Evolutionary conservation across 2,888 invertebrate genomes (phyloP).

Genomic region (Scrobipalpa atriplicella): DNA sequence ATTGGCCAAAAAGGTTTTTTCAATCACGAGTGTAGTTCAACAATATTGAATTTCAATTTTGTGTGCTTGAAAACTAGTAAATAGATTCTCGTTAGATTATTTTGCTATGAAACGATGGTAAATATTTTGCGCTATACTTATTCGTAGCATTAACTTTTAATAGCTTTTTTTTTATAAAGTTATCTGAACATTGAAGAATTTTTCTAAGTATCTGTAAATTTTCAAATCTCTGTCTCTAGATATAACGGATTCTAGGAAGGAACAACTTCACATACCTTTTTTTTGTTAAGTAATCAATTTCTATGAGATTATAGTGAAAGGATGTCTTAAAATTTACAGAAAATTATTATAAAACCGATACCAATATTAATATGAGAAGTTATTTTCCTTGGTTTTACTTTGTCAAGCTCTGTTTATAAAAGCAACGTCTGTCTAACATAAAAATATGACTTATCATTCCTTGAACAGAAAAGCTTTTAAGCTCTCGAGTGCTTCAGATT

Average conservation of each 20-base stretch:
- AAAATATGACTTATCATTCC: constrained; percentile 21
- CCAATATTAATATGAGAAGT: background rate
- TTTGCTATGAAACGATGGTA: background rate
- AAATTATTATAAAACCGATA: no score
- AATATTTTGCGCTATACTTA: no score
- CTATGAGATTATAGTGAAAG: no score
- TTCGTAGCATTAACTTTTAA: no score
- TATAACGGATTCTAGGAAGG: no score
- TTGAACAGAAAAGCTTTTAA: constrained; percentile 21
- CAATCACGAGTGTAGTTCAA: background rate
- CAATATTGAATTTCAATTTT: constrained; percentile 11
- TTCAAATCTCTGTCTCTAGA: no score
- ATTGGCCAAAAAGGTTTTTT: background rate
- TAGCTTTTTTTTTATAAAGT: no score
- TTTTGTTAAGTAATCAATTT: no score
- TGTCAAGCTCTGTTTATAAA: constrained; percentile 6
- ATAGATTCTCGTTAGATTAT: background rate
- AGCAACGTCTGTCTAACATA: constrained; percentile 11
- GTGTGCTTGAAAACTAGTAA: background rate
- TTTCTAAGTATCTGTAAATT: no score
- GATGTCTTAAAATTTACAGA: no score
- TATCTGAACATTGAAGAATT: no score
- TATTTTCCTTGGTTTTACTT: background rate
- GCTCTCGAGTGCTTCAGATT: constrained; percentile 18
- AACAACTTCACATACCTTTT: no score